Conservation (phyloP, 2,888 invertebrate species). For the Eugnorisma glareosa region DNA sequence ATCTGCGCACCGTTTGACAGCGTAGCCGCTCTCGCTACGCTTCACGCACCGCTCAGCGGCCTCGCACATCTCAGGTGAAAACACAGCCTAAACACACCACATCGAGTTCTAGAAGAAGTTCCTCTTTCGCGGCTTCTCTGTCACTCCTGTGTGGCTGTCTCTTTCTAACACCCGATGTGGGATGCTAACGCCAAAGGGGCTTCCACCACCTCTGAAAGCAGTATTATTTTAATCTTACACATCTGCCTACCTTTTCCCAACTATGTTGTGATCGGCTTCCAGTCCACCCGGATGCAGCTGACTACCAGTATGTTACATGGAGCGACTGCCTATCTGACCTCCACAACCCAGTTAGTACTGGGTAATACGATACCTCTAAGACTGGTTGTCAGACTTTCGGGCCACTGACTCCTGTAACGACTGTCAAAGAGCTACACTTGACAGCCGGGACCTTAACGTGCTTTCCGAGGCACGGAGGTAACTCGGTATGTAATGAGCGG, state of each 20-base stretch:
- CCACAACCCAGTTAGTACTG: background rate
- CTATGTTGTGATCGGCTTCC: background rate
- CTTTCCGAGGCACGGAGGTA: background rate
- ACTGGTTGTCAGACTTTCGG: background rate
- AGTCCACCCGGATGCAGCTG: background rate
- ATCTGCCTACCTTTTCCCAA: background rate
- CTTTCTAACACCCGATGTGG: constrained; percentile 11
- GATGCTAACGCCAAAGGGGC: background rate
- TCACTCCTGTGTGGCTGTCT: background rate
- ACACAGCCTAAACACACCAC: background rate
- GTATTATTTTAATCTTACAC: background rate
- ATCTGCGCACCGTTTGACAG: too few relatives aligned
- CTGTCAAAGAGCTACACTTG: background rate
- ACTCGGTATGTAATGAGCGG: background rate
- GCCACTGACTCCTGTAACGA: background rate
- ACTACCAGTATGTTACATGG: background rate
- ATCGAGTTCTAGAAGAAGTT: background rate
- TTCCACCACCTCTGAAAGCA: background rate
- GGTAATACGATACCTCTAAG: too few relatives aligned
- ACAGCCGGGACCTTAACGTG: background rate
- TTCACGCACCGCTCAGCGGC: too few relatives aligned
- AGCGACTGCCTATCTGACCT: background rate
- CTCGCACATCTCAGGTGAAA: too few relatives aligned
- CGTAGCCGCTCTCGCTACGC: too few relatives aligned
- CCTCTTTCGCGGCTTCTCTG: background rate